phyloP scores from a whole-genome alignment of 2,113 vertebrate genomes.

The Cairina moschata region DNA sequence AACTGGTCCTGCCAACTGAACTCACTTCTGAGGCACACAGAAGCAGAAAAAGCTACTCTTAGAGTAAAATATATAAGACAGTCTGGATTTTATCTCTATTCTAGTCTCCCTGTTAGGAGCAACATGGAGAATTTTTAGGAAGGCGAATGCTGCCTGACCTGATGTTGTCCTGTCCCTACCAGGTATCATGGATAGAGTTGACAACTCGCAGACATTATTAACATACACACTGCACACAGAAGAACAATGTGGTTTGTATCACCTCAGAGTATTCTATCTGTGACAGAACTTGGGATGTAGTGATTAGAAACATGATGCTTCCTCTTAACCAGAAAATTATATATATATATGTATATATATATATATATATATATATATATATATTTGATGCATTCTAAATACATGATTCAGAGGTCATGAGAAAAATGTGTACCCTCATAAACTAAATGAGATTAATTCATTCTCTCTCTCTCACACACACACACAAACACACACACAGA shows the following conservation, averaged over 20 bases:
- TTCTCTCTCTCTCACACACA: accelerated
- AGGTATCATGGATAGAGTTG: neutral
- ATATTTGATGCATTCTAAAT: neutral
- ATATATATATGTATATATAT: no score
- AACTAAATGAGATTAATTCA: neutral
- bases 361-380: no score
- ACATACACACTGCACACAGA: neutral
- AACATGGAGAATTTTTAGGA: neutral
- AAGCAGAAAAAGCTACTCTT: neutral
- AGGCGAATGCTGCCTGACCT: neutral
- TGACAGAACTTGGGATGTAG: neutral
- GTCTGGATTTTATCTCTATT: neutral
- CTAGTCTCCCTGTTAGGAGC: neutral
- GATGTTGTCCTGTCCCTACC: neutral
- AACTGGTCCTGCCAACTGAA: neutral
- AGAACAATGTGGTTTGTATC: accelerated
- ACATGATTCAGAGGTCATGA: neutral
- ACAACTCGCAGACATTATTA: neutral
- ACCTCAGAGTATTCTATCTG: neutral
- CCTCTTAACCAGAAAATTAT: neutral
- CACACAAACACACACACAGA: no score
- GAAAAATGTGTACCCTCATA: neutral
- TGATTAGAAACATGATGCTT: neutral
- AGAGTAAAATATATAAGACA: neutral
- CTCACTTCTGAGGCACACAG: neutral